phyloP scores from a whole-genome alignment of 2,797 vertebrate species.

The Pipistrellus kuhlii region DNA sequence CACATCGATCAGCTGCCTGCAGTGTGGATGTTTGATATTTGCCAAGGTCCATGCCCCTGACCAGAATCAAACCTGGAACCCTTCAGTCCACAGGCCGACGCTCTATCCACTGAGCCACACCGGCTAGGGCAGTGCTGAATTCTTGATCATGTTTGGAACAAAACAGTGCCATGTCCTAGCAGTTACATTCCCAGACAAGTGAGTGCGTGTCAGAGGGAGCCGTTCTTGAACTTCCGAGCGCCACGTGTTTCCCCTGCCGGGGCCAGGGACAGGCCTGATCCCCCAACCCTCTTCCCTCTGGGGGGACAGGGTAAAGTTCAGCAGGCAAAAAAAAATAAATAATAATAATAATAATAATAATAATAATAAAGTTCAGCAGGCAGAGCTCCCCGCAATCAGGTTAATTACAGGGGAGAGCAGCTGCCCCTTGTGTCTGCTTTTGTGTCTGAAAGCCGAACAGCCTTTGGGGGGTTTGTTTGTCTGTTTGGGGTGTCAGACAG shows the following conservation, averaged over 20 bases:
- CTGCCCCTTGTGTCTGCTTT: conserved; percentile 50
- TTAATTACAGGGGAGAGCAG: conserved; percentile 64
- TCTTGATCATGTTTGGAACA: no score
- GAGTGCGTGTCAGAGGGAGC: neutral
- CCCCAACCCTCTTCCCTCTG: neutral
- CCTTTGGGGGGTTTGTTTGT: conserved; percentile 25
- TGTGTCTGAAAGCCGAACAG: conserved; percentile 55
- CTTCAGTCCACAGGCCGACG: no score
- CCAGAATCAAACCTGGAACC: no score
- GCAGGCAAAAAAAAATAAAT: no score
- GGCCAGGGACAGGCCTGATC: neutral
- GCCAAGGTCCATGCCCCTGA: no score
- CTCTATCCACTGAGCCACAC: no score
- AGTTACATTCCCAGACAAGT: no score
- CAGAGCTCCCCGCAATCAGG: neutral
- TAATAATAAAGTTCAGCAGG: conserved; percentile 55
- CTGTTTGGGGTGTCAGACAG: conserved; percentile 29
- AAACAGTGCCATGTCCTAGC: no score
- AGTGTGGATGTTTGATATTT: no score
- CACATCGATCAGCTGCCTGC: no score
- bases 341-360: no score
- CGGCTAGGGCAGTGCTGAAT: no score
- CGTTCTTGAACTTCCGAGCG: conserved; percentile 23
- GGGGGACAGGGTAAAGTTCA: conserved; percentile 32
- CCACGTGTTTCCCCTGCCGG: conserved; percentile 31